A percentile compares a stretch with the other conserved stretches of the same genome.
Conservation (phyloP, 92 coral and sea anemone genomes). For the Porites cylindrica region DNA sequence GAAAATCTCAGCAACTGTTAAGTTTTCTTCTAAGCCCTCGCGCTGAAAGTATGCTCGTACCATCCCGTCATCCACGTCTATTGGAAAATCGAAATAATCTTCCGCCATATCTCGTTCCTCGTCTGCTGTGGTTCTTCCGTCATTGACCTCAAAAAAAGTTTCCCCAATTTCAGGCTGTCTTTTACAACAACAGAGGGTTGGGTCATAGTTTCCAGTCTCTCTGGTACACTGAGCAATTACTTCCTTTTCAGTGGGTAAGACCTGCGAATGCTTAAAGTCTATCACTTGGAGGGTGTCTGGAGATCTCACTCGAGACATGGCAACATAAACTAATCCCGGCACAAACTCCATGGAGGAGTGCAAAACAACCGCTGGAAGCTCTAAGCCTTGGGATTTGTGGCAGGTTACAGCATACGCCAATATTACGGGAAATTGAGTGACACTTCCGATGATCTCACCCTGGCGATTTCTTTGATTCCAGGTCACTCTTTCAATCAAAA, state of each 20-base stretch:
- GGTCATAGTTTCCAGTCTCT: background rate
- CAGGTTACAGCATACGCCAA: background rate
- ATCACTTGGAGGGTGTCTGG: background rate
- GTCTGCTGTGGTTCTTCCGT: background rate
- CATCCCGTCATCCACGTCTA: background rate
- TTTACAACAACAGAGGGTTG: background rate
- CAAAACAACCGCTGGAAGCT: background rate
- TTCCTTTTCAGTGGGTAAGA: background rate
- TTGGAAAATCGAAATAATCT: background rate
- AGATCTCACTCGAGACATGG: background rate
- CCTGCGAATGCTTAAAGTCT: background rate
- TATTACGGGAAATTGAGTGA: background rate
- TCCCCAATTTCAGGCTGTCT: background rate
- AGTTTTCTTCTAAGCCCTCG: background rate
- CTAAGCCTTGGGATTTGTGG: background rate
- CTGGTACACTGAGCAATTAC: background rate
- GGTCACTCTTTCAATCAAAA: background rate
- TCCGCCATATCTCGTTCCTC: background rate
- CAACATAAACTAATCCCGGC: background rate
- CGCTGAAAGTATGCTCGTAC: background rate
- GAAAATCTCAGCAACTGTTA: background rate
- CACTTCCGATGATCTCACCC: background rate
- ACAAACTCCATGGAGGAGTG: background rate
- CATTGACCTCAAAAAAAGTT: background rate
- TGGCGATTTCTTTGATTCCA: background rate